phyloP scores from a whole-genome alignment of 2,888 invertebrate species.

The Nemoura dubitans region DNA sequence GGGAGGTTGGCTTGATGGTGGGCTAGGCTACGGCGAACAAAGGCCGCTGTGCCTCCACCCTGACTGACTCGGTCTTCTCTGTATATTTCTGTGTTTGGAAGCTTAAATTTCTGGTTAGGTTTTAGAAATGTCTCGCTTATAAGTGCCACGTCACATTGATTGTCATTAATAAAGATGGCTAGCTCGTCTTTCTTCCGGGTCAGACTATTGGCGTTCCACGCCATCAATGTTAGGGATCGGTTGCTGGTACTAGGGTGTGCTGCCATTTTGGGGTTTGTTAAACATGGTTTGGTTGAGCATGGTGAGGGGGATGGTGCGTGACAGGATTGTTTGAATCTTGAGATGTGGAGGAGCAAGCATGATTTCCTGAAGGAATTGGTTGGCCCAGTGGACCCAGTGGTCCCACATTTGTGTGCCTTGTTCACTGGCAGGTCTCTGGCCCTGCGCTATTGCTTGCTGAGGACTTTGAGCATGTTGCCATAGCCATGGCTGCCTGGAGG shows the following conservation, averaged over 20 bases:
- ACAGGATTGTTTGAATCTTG: neutral
- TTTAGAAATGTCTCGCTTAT: conserved; percentile 1
- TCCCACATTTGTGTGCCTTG: too few species aligned
- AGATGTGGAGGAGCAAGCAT: neutral
- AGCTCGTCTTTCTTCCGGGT: neutral
- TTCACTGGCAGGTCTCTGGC: too few species aligned
- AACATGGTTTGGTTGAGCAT: neutral
- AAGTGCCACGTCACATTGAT: neutral
- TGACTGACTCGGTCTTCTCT: neutral
- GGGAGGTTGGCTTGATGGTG: neutral
- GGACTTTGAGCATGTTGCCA: too few species aligned
- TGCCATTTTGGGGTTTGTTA: neutral
- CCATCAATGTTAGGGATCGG: neutral
- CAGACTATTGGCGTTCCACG: neutral
- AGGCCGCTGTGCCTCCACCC: neutral
- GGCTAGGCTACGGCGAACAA: neutral
- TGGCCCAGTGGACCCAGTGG: neutral
- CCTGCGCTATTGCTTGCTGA: too few species aligned
- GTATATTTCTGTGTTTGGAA: neutral
- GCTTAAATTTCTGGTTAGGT: neutral
- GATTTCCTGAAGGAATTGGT: neutral
- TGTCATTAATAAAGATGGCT: neutral
- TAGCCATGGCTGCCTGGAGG: too few species aligned
- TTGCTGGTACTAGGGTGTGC: neutral
- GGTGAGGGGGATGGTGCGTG: neutral